Evolutionary conservation across 2,888 invertebrate species (phyloP), one percentile per base, ranked within the genome.

Genomic region (Dryobotodes eremita): DNA sequence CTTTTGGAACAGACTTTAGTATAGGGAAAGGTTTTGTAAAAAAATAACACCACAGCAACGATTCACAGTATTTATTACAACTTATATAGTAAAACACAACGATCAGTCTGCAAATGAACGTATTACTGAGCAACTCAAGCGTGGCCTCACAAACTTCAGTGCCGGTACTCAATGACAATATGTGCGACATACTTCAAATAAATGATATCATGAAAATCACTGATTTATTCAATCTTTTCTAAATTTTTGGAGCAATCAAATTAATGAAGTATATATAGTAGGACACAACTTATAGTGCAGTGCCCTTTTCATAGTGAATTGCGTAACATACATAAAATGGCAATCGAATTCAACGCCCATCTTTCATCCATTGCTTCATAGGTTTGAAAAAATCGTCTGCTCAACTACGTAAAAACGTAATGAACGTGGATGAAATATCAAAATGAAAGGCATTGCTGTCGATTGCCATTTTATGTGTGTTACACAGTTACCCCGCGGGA

Each of bases 51-150:
- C 26, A 70, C 1, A 76, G 26, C 13, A 84, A 86, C 82, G 74
- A 81, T 86, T 76, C 80, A 84, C 66, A 80, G 70, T 87, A 82
- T 86, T 80, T 87, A 82, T 79, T 84, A 76, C 69, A 82, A 87
- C 77, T 86, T 86, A 84, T 50, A 69, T 26, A 11, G n/a, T 75
- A 83, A 77, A 81, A 75, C 70, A 84, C 66, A 77, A 75, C n/a
- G 11, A 75, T 77, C 84, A 73, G 76, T 84, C 83, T 48, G 83
- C 83, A 82, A 82, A 82, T 66, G 0, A 82, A 77, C 7, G 23
- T 46, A 69, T 81, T 48, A 17, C 53, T 55, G 70, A 61, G 42
- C 46, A 61, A 70, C 70, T 26, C 26, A 68, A 71, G 66, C 62
- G 57, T 68, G 55, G 48, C 59, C 17, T 66, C 36, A 57, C 50